Conservation (phyloP, 1,140 invertebrate species). For the Heliconius nattereri region DNA sequence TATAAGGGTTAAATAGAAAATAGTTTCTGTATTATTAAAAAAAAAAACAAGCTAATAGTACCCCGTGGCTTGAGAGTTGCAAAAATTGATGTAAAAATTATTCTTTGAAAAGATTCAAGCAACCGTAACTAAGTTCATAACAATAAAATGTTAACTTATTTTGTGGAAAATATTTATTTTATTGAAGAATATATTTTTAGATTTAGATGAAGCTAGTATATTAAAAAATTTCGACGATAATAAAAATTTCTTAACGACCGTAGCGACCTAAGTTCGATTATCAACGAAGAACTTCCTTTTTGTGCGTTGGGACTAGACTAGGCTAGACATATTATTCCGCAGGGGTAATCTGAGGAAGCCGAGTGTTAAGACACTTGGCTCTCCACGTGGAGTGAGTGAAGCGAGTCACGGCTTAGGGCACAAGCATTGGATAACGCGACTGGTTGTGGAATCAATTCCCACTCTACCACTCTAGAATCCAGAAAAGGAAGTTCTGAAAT, state of each 20-base stretch:
- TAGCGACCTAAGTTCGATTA: neutral
- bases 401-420: too few species aligned
- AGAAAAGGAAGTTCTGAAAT: too few species aligned
- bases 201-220: neutral
- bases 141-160: neutral
- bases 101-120: conserved; percentile 27
- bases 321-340: too few species aligned
- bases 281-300: too few species aligned
- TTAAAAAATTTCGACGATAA: neutral
- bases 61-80: conserved; percentile 55
- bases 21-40: neutral
- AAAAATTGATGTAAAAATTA: conserved; percentile 55
- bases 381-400: too few species aligned
- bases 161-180: neutral
- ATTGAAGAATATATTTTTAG: neutral
- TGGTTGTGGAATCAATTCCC: too few species aligned
- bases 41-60: conserved; percentile 44
- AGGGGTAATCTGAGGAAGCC: too few species aligned
- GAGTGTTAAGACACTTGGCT: too few species aligned
- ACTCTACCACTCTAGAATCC: too few species aligned
- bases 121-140: neutral
- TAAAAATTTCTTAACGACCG: neutral
- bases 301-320: too few species aligned
- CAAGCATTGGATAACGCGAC: too few species aligned
- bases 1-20: neutral